Base-by-base conservation (phyloP, 2,888 invertebrate genomes). In the Agrilus biguttatus region DNA sequence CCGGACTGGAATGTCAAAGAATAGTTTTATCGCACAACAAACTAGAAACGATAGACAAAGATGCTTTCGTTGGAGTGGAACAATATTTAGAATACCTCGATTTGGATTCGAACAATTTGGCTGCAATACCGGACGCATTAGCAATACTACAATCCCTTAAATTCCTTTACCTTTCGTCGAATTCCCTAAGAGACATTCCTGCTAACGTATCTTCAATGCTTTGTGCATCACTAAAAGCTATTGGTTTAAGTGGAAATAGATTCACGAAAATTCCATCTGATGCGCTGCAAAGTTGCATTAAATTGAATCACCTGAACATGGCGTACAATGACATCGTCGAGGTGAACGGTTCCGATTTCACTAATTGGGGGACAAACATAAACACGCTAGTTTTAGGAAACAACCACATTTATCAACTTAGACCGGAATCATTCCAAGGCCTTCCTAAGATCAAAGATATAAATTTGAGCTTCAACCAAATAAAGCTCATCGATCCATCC, bases 401-500 rank as follows among this genome's bases (percentile, higher is more conserved):
- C 67, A 91, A 91, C 63, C 78, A 83, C 62, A 78, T 91, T 51
- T 81, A 83, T 33, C 79, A 75, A 62, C 69, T 82, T 52, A 77
- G 77, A 57, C 72, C 77, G 50, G 77, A 78, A 55, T 76, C 83
- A 51, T 85, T 90, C 63, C 73, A 75, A 45, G 79, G 80, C 35
- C 73, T 84, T 41, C 77, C 77, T 49, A 77, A 83, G 51, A 73
- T 95, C 52, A 83, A 83, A 57, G 91, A 92, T 66, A 76, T 95
- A 50, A 88, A 87, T 67, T 69, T 95, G 51, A 91, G 91, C 60
- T 90, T 92, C 66, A 95, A 95, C 66, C 83, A 86, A 57, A 75
- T 95, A 49, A 78, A 80, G 54, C 80, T 83, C 57, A 76, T 93
- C 51, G 84, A 88, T 59, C 77, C 80, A 21, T 77, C 83, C 58